These are phyloP conservation scores for Conistra vaccinii DNA, from an alignment of 2,888 invertebrate species.

Conservation along the genomic window DNA sequence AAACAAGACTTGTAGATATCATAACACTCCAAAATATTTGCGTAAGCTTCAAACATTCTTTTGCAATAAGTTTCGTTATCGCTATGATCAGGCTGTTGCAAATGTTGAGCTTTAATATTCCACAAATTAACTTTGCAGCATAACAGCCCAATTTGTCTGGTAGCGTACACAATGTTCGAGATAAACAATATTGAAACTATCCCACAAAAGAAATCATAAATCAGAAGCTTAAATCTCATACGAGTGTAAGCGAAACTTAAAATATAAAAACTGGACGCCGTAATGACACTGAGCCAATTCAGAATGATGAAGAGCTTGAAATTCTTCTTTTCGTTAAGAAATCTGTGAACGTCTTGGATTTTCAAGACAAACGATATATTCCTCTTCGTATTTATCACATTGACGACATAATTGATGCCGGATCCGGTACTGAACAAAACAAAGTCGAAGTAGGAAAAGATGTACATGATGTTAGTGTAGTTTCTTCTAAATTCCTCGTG, in stretches of 20 bases:
- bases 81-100: not conserved
- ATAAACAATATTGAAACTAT: slow-evolving; percentile 13
- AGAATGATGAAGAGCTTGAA: slow-evolving; percentile 18
- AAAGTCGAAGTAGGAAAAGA: slow-evolving; percentile 32
- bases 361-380: slow-evolving; percentile 32
- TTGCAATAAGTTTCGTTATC: slow-evolving; percentile 16
- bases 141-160: slow-evolving; percentile 19
- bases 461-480: not conserved
- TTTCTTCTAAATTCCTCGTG: not conserved
- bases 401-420: slow-evolving; percentile 12
- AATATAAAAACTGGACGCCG: not conserved
- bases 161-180: slow-evolving; percentile 27
- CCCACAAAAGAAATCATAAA: slow-evolving; percentile 21
- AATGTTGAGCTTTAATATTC: slow-evolving; percentile 7
- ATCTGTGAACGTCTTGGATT: slow-evolving; percentile 36
- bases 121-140: slow-evolving; percentile 22
- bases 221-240: not conserved
- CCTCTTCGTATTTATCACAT: slow-evolving; percentile 21
- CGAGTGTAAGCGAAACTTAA: not conserved
- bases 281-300: slow-evolving; percentile 35
- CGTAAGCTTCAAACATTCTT: slow-evolving; percentile 29
- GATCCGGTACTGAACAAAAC: slow-evolving; percentile 17
- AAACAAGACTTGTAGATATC: slow-evolving; percentile 25
- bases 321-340: slow-evolving; percentile 10
- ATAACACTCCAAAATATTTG: slow-evolving; percentile 32